phyloP scores from a whole-genome alignment of 2,797 vertebrate species.

The Sarcoramphus papa region DNA sequence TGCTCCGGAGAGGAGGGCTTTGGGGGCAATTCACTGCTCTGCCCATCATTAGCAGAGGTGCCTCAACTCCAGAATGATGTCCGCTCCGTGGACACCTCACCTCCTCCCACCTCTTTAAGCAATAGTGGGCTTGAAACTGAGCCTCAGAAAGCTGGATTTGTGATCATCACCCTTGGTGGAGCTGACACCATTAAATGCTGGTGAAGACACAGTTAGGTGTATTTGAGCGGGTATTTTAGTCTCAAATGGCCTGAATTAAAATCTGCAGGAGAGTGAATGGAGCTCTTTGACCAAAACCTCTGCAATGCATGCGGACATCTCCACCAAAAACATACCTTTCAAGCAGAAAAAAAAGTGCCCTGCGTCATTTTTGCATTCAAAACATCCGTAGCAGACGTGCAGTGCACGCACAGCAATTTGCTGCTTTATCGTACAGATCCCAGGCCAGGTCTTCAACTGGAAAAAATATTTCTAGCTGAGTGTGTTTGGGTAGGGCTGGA shows the following conservation, averaged over 20 bases:
- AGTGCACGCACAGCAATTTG: neutral
- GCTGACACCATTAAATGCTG: neutral
- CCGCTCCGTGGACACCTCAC: neutral
- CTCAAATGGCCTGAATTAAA: neutral
- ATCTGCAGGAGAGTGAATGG: neutral
- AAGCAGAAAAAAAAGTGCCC: too few species aligned
- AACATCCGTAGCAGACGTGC: neutral
- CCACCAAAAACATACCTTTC: neutral
- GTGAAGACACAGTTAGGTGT: neutral
- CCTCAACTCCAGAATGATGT: rapidly evolving
- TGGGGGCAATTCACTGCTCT: neutral
- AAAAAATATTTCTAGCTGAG: neutral
- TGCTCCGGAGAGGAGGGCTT: too few species aligned
- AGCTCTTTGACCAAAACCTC: neutral
- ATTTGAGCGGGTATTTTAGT: neutral
- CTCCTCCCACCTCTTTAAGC: neutral
- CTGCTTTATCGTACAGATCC: neutral
- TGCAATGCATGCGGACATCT: neutral
- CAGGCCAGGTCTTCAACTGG: neutral
- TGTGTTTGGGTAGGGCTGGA: neutral
- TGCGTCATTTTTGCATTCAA: neutral
- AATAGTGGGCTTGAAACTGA: neutral
- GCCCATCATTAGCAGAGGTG: rapidly evolving
- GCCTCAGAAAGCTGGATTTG: neutral
- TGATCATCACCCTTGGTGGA: neutral